Evolutionary conservation across 2,797 vertebrate genomes (phyloP).

Genomic region (Dendrocincla tyrannina): DNA sequence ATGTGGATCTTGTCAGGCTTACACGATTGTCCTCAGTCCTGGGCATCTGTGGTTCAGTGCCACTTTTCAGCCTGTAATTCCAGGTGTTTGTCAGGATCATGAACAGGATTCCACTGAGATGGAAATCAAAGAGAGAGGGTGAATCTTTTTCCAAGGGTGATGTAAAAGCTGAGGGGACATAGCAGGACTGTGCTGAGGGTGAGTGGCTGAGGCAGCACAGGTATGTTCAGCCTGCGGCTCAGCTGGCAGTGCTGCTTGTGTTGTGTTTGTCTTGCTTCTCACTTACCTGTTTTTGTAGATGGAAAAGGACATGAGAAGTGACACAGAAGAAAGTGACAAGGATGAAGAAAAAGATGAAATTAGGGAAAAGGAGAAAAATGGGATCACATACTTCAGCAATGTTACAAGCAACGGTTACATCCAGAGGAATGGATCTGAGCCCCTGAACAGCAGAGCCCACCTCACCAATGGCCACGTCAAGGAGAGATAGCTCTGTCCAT

Average conservation of each 20-base stretch:
- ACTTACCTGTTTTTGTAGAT: conserved; percentile 74
- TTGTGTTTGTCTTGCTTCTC: background rate
- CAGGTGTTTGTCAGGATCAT: background rate
- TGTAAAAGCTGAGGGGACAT: background rate
- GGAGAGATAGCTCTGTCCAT: conserved; percentile 2
- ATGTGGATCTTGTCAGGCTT: background rate
- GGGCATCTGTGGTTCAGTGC: background rate
- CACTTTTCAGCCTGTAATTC: background rate
- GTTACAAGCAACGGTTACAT: background rate
- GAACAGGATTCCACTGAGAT: background rate
- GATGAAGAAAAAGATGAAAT: conserved; percentile 65
- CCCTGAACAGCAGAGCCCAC: background rate
- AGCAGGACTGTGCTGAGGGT: background rate
- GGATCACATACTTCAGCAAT: background rate
- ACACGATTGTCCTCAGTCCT: background rate
- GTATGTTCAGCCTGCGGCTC: background rate
- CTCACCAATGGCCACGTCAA: conserved; percentile 27
- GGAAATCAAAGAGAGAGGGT: background rate
- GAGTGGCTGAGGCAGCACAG: background rate
- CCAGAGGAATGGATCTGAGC: background rate
- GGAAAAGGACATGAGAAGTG: conserved; percentile 89
- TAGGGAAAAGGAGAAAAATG: background rate
- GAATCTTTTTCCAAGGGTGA: background rate
- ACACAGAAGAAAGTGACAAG: conserved; percentile 86
- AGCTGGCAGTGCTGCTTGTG: background rate